Evolutionary conservation across 1,140 invertebrate genomes (phyloP).

Genomic region (Bombus vancouverensis): DNA sequence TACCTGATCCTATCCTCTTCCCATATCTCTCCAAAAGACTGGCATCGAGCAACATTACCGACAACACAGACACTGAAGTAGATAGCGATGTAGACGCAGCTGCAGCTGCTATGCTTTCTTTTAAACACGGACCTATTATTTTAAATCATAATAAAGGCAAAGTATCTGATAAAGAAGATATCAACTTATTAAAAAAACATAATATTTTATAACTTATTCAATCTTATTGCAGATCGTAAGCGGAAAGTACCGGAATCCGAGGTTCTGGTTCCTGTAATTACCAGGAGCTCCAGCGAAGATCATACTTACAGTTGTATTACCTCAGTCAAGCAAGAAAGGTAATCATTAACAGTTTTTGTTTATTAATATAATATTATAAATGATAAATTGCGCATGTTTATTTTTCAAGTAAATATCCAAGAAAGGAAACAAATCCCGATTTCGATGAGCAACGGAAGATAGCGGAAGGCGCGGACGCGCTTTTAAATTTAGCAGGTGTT

Average conservation of each 20-base stretch:
- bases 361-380: background rate
- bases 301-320: constrained; percentile 88
- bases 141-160: constrained; percentile 82
- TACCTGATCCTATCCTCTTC: constrained; percentile 89
- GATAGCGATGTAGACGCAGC: constrained; percentile 90
- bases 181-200: background rate
- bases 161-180: background rate
- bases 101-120: constrained; percentile 90
- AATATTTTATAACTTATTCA: constrained; percentile 5
- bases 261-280: constrained; percentile 85
- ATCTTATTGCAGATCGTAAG: constrained; percentile 74
- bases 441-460: constrained; percentile 89
- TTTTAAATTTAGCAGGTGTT: constrained; percentile 88
- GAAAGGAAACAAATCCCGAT: constrained; percentile 77
- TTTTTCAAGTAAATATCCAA: constrained; percentile 68
- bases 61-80: constrained; percentile 81
- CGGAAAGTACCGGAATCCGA: constrained; percentile 75
- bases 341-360: background rate
- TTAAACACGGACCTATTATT: constrained; percentile 88
- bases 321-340: constrained; percentile 79
- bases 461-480: constrained; percentile 90
- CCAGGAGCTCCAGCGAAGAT: constrained; percentile 89
- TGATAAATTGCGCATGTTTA: constrained; percentile 28
- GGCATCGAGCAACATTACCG: constrained; percentile 82
- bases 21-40: constrained; percentile 89